Evolutionary conservation across 2,797 vertebrate genomes (phyloP), one percentile per base, ranked within the genome.

Genomic region (Spizella passerina): DNA sequence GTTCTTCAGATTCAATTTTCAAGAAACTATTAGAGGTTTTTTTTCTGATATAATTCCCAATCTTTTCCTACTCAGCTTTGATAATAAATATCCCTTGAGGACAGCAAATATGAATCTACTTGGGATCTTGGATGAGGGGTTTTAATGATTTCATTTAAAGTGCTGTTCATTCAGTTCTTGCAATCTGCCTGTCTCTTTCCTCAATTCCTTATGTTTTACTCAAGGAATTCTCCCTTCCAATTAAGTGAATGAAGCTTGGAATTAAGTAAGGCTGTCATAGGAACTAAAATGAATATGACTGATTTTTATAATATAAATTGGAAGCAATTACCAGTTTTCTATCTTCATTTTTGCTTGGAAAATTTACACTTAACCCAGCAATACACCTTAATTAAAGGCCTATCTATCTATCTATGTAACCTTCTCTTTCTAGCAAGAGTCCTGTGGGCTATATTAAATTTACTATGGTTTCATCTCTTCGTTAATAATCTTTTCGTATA

Each of bases 311-410:
- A 93, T 94, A 95, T 89, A 91, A 96, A 95, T 96, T 94, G 88
- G 79, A 96, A 95, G 96, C 96, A 95, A 95, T 96, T 96, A 95
- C 76, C 72, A 93, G 66, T 94, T 96, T 95, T 95, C 79, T 43
- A 66, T 87, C 90, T 88, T 90, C 61, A 36, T 81, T 76, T 90
- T 88, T 93, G 78, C 86, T 94, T 90, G 65, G 81, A 95, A 96
- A 96, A 95, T 89, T 94, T 95, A 95, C 93, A 93, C 84, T 97
- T 96, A 96, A 89, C 76, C 61, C 76, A 87, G 76, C 86, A 87
- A 92, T 95, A 96, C 69, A 89, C 95, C 93, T 97, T 96, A 95
- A 97, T 97, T 93, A 96, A 95, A 94, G 86, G 60, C 64, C 52
- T 86, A 87, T 95, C 85, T 94, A 86, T 94, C 91, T 91, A 43